Evolutionary conservation across 2,113 vertebrate species (phyloP).

Genomic region (Ivindomyrus marchei): DNA sequence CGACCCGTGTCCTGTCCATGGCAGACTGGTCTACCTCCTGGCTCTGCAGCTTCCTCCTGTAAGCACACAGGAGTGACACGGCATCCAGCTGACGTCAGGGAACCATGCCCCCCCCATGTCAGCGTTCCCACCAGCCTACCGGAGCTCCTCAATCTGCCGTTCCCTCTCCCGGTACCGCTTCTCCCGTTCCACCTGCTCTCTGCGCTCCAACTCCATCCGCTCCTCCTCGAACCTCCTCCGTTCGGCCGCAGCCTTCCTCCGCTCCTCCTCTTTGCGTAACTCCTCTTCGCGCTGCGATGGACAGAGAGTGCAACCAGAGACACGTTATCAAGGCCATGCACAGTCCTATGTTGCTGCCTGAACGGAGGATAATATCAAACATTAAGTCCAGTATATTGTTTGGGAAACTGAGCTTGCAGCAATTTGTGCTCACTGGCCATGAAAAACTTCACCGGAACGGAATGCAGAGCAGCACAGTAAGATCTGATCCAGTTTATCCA

Average conservation of each 20-base stretch:
- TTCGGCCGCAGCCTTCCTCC: constrained; percentile 80
- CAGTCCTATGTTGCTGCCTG: background rate
- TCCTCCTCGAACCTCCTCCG: constrained; percentile 87
- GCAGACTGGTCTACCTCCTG: constrained; percentile 77
- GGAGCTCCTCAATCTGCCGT: constrained; percentile 88
- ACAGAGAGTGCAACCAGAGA: background rate
- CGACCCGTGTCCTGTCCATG: constrained; percentile 68
- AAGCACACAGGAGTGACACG: constrained; percentile 18
- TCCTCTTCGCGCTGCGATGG: constrained; percentile 82
- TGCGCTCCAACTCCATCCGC: constrained; percentile 85
- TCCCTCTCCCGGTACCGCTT: constrained; percentile 83
- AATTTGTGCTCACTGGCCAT: background rate
- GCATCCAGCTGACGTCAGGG: constrained; percentile 61
- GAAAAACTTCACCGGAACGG: background rate
- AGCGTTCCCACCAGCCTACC: constrained; percentile 47
- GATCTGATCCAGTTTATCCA: background rate
- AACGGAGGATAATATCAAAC: background rate
- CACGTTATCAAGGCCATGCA: background rate
- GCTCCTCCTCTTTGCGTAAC: constrained; percentile 86
- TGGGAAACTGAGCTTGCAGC: background rate
- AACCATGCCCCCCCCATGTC: background rate
- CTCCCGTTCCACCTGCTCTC: constrained; percentile 90
- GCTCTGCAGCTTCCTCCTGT: constrained; percentile 76
- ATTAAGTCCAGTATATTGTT: background rate
- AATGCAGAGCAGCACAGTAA: background rate